Evolutionary conservation across 2,888 invertebrate genomes (phyloP).

Genomic region (Drosophila recens): DNA sequence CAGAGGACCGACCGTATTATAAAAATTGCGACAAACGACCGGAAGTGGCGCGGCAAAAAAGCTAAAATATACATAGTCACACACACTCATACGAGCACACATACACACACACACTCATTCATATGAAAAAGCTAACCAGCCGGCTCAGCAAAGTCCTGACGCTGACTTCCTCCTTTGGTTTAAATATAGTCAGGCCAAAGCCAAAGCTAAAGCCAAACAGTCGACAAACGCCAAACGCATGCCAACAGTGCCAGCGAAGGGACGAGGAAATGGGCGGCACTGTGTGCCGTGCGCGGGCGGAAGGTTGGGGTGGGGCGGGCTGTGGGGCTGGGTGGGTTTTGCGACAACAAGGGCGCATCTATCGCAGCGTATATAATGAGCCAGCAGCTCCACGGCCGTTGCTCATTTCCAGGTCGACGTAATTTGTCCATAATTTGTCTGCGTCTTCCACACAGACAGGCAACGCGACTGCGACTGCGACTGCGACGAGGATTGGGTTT

Average conservation of each 20-base stretch:
- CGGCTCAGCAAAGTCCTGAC: slow-evolving; percentile 59
- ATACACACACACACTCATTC: slow-evolving; percentile 27
- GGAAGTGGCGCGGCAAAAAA: slow-evolving; percentile 69
- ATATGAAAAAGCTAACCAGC: slow-evolving; percentile 56
- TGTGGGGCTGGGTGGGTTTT: background rate
- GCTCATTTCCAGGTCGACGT: slow-evolving; percentile 84
- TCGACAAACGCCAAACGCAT: slow-evolving; percentile 71
- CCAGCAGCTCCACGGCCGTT: slow-evolving; percentile 72
- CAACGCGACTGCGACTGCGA: slow-evolving; percentile 13
- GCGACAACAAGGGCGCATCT: slow-evolving; percentile 58
- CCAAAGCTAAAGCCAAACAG: slow-evolving; percentile 60
- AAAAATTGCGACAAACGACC: slow-evolving; percentile 78
- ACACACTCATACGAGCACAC: slow-evolving; percentile 29
- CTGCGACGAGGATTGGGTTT: slow-evolving; percentile 7
- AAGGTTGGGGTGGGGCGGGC: background rate
- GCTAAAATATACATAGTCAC: slow-evolving; percentile 35
- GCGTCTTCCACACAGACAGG: slow-evolving; percentile 68
- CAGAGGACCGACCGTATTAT: slow-evolving; percentile 66
- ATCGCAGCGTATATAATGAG: slow-evolving; percentile 72
- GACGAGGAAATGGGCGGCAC: slow-evolving; percentile 11
- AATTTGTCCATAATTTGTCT: slow-evolving; percentile 85
- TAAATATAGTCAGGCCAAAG: slow-evolving; percentile 66
- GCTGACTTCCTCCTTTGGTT: slow-evolving; percentile 76
- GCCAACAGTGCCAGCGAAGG: slow-evolving; percentile 37
- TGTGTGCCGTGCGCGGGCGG: background rate